phyloP scores from a whole-genome alignment of 2,113 vertebrate species.

The Perca flavescens region DNA sequence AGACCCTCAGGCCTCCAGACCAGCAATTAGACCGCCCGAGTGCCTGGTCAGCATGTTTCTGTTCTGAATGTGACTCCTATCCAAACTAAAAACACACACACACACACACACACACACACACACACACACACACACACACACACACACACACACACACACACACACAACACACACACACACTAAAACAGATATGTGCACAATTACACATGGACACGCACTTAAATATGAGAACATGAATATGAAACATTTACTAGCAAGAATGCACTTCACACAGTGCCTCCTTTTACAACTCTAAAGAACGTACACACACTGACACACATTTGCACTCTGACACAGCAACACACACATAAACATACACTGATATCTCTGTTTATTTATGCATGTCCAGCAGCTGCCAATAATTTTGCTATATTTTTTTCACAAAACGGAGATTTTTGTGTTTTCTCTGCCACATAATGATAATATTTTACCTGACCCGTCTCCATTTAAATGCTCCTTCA shows the following conservation, averaged over 20 bases:
- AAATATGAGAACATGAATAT: constrained; percentile 40
- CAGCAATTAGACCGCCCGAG: constrained; percentile 76
- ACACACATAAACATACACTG: constrained; percentile 45
- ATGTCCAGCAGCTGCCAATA: constrained; percentile 74
- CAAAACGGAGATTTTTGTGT: constrained; percentile 54
- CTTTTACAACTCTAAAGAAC: constrained; percentile 10
- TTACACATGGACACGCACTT: not conserved
- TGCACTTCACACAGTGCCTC: constrained; percentile 32
- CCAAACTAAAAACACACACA: constrained; percentile 53
- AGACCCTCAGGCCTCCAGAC: constrained; percentile 75
- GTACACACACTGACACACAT: constrained; percentile 10
- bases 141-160: constrained; percentile 5
- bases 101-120: constrained; percentile 25
- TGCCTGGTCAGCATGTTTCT: constrained; percentile 75
- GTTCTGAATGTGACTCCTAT: constrained; percentile 71
- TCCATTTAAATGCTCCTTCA: constrained; percentile 35
- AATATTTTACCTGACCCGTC: constrained; percentile 64
- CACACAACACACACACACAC: constrained; percentile 14
- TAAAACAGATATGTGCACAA: constrained; percentile 14
- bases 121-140: not conserved
- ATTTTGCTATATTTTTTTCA: constrained; percentile 45
- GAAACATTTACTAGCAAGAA: constrained; percentile 31
- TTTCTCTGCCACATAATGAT: constrained; percentile 52
- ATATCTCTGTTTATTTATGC: constrained; percentile 71
- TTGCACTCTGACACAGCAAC: constrained; percentile 6